These are phyloP conservation scores for Enoplolaimus lenunculus DNA, from an alignment of 2,888 invertebrate genomes.

Conservation along the genomic window DNA sequence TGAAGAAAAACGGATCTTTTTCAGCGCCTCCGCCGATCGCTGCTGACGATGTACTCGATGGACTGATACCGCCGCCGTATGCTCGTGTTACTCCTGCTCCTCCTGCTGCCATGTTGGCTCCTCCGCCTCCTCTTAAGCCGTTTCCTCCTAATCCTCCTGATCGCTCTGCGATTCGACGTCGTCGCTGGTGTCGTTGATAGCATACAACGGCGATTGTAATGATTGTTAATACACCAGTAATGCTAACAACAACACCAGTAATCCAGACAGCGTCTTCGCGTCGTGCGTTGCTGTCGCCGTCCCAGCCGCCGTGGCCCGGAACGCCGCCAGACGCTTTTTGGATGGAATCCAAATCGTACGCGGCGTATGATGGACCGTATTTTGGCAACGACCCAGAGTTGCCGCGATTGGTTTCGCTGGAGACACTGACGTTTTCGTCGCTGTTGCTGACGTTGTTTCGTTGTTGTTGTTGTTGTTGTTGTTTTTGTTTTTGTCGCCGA, in stretches of 20 bases:
- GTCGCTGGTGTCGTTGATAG: constrained; percentile 6
- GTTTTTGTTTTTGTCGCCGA: background rate
- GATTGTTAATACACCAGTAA: constrained; percentile 3
- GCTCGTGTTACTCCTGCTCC: too few relatives aligned
- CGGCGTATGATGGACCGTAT: too few relatives aligned
- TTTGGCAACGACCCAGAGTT: background rate
- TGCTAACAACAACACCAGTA: background rate
- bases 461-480: background rate
- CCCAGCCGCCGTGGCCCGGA: background rate
- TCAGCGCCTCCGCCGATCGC: too few relatives aligned
- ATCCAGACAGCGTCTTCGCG: constrained; percentile 4
- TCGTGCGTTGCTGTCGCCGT: background rate
- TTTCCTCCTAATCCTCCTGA: too few relatives aligned
- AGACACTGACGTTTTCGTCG: too few relatives aligned
- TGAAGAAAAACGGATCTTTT: background rate
- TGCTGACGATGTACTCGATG: too few relatives aligned
- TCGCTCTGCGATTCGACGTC: background rate
- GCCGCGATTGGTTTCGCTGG: too few relatives aligned
- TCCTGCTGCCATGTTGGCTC: too few relatives aligned
- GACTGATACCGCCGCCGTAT: too few relatives aligned
- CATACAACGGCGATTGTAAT: constrained; percentile 13
- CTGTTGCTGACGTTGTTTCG: background rate
- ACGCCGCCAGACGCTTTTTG: background rate
- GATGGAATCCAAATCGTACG: constrained; percentile 7
- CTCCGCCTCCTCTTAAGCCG: too few relatives aligned